Conservation (phyloP, 2,797 vertebrate species). For the Myotis myotis region DNA sequence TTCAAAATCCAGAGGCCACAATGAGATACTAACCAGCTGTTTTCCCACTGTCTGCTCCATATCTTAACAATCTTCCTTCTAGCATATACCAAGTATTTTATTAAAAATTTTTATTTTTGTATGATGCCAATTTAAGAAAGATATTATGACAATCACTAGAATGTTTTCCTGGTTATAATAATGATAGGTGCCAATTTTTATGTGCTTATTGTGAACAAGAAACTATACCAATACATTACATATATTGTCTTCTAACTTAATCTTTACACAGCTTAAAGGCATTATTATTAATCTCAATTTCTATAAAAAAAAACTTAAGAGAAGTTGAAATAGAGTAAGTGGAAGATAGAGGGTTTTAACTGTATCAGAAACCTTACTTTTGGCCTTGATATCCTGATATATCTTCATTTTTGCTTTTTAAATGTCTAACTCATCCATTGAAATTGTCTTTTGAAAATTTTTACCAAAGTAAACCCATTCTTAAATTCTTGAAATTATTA, state of each 20-base stretch:
- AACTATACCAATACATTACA: neutral
- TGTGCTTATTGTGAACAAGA: neutral
- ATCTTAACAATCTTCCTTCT: neutral
- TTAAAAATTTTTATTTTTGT: neutral
- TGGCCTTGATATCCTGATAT: neutral
- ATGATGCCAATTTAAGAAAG: neutral
- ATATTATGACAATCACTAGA: neutral
- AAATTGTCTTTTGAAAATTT: neutral
- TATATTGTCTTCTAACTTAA: neutral
- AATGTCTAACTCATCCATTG: neutral
- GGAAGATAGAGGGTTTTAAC: neutral
- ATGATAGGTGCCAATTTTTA: neutral
- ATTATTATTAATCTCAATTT: neutral
- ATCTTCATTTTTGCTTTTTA: neutral
- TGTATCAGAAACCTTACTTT: neutral
- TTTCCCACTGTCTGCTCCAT: accelerated
- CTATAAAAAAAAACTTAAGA: neutral
- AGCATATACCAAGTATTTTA: neutral
- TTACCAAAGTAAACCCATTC: neutral
- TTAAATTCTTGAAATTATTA: neutral
- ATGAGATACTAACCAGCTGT: neutral
- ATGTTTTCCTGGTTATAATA: neutral
- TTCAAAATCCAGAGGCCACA: neutral
- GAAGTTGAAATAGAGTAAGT: neutral
- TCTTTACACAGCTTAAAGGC: neutral